Base-by-base conservation (phyloP, 2,888 invertebrate genomes). In the Sinelater perroti region DNA sequence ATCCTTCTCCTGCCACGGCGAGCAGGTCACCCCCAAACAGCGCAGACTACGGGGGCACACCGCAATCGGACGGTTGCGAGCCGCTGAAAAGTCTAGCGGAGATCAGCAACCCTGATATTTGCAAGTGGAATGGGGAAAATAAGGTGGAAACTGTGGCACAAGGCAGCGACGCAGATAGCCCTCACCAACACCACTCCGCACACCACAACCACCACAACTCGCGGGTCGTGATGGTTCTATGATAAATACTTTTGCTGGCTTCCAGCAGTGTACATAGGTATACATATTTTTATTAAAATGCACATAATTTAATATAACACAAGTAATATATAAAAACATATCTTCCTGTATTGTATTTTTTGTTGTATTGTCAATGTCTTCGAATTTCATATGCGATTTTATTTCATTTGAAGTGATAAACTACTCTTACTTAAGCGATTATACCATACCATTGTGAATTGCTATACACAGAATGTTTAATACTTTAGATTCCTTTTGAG, bases 211-310 rank as follows among this genome's bases (percentile, higher is more conserved):
- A 79, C 63, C 78, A 78, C 65, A 78, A 78, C 64, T 76, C 77
- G 16, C 67, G 79, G 30, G 79, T 79, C 42, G 79, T 79, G 26
- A 79, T 79, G 79, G 79, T 79, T 66, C 78, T 79, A 70, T 79
- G 79, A 79, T 79, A 75, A 78, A 57, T 53, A 63, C 33, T 56
- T 53, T 42, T 52, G 55, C 61, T 64, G 65, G 60, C 49, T 56
- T 50, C 57, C 61, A 61, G 64, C 66, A 62, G 35, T 58, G 62
- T 62, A 61, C 46, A 73, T 73, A 72, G 44, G 38, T 72, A 72
- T 71, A 72, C 65, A 73, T 72, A 72, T 57, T 66, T 63, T 69
- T 66, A 63, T 66, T 62, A 62, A 63, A 62, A 62, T 65, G 71
- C 72, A 71, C 71, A 70, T 65, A 66, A 63, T 64, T 67, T 65